Conservation (phyloP, 2,797 vertebrate genomes). For the Hybognathus amarus region DNA sequence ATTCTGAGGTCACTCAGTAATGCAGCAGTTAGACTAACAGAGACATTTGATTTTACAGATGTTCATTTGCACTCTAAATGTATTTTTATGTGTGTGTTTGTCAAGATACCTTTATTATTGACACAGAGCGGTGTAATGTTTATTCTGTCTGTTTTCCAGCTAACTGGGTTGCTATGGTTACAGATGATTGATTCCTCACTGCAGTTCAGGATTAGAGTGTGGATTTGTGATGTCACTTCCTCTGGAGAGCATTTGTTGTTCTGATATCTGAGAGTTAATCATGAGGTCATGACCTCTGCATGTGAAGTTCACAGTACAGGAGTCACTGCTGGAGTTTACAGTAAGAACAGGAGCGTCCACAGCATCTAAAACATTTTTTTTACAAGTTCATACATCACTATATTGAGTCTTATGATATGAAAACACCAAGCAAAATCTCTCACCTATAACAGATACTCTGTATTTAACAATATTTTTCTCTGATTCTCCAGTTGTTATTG, state of each 20-base stretch:
- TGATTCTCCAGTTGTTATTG: no score
- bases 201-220: conserved; percentile 21
- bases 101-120: no score
- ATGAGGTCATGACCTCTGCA: conserved; percentile 41
- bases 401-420: no score
- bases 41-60: no score
- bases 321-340: not conserved
- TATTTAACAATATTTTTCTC: no score
- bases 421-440: no score
- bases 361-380: conserved; percentile 35
- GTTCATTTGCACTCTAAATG: no score
- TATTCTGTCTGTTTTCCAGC: not conserved
- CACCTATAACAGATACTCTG: no score
- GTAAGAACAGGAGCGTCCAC: conserved; percentile 29
- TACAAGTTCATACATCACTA: no score
- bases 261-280: conserved; percentile 29
- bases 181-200: conserved; percentile 51
- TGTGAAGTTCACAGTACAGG: conserved; percentile 42
- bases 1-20: no score
- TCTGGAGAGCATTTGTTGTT: conserved; percentile 30
- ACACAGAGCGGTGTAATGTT: not conserved
- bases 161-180: conserved; percentile 67
- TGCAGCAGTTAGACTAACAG: no score
- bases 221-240: not conserved
- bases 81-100: no score